These are phyloP conservation scores for Ceyx margarethae DNA, from an alignment of 2,113 vertebrate genomes.

Conservation along the genomic window DNA sequence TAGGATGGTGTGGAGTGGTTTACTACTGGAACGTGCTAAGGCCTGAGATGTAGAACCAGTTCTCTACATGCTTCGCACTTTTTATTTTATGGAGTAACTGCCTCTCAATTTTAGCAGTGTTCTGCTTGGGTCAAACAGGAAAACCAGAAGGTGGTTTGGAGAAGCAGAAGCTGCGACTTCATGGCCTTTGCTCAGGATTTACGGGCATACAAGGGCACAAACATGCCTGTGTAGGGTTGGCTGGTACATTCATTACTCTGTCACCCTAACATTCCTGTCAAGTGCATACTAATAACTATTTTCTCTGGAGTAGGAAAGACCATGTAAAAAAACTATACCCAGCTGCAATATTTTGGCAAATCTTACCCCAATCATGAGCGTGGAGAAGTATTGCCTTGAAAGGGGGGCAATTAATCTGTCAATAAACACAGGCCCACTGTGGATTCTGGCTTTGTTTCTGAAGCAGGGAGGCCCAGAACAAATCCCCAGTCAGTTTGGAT, in stretches of 20 bases:
- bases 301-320: neutral
- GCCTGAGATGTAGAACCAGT: neutral
- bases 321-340: neutral
- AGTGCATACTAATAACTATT: neutral
- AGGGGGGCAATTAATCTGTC: neutral
- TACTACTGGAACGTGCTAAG: neutral
- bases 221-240: neutral
- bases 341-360: neutral
- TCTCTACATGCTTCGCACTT: neutral
- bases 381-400: neutral
- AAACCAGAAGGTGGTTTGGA: neutral
- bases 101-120: neutral
- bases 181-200: neutral
- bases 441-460: neutral
- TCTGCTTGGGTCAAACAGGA: neutral
- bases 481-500: neutral
- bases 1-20: neutral
- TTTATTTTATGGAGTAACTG: neutral
- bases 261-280: neutral
- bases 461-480: slow-evolving; percentile 17
- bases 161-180: neutral
- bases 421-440: neutral
- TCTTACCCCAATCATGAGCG: neutral
- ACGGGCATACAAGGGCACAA: neutral
- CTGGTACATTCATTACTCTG: neutral